Percentiles rank a stretch among this genome's conserved stretches.
Conservation (phyloP, 2,113 vertebrate genomes). For the Larimichthys crocea region DNA sequence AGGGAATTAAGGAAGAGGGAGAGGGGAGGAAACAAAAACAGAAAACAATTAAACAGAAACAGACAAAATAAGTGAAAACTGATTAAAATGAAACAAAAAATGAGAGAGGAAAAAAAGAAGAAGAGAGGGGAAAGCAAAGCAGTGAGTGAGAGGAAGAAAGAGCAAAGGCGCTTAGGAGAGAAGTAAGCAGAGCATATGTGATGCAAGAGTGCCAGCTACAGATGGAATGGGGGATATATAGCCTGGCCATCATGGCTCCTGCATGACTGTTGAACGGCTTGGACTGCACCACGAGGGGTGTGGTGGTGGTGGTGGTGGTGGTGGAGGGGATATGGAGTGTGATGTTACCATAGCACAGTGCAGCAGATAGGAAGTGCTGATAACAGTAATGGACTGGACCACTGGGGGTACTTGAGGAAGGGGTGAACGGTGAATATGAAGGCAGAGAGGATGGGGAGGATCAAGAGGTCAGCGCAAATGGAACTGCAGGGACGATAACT, state of each 20-base stretch:
- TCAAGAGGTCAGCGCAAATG: slow-evolving; percentile 63
- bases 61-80: not conserved
- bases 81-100: slow-evolving; percentile 8
- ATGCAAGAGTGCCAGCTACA: slow-evolving; percentile 83
- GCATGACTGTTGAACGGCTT: slow-evolving; percentile 54
- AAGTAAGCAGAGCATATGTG: slow-evolving; percentile 74
- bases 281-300: slow-evolving; percentile 52
- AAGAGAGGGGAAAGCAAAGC: slow-evolving; percentile 23
- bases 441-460: slow-evolving; percentile 43
- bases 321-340: not conserved
- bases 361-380: slow-evolving; percentile 69
- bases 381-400: slow-evolving; percentile 69
- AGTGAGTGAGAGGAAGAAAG: slow-evolving; percentile 13
- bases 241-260: slow-evolving; percentile 54
- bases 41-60: not conserved
- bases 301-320: not conserved
- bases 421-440: slow-evolving; percentile 32
- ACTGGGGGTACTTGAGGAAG: slow-evolving; percentile 62
- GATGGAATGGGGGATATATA: slow-evolving; percentile 78
- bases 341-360: slow-evolving; percentile 42
- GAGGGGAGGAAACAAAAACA: not conserved
- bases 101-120: not conserved
- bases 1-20: slow-evolving; percentile 2
- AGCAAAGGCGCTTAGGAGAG: slow-evolving; percentile 50
- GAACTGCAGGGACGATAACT: slow-evolving; percentile 35